Percentiles rank a stretch among this genome's conserved stretches.
Evolutionary conservation across 2,888 invertebrate species (phyloP).

Genomic region (Mimachlamys varia): DNA sequence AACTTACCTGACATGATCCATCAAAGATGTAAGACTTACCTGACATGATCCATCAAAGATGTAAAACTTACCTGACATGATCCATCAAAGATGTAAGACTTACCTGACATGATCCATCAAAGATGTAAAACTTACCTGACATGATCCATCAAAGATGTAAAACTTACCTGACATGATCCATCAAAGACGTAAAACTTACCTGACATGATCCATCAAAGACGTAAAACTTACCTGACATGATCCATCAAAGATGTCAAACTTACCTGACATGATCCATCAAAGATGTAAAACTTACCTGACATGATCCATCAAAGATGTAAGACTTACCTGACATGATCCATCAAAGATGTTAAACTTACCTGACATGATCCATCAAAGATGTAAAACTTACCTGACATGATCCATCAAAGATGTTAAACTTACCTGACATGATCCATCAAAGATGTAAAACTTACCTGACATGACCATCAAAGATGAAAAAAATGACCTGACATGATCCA

Average conservation of each 20-base stretch:
- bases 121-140: slow-evolving; percentile 63
- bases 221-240: no score
- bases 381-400: slow-evolving; percentile 68
- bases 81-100: slow-evolving; percentile 74
- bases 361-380: no score
- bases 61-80: slow-evolving; percentile 68
- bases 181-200: slow-evolving; percentile 57
- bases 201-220: slow-evolving; percentile 75
- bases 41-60: no score
- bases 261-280: slow-evolving; percentile 74
- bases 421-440: no score
- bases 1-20: slow-evolving; percentile 72
- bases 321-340: slow-evolving; percentile 72
- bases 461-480: slow-evolving; percentile 75
- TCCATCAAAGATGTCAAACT: slow-evolving; percentile 1
- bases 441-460: slow-evolving; percentile 63
- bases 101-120: no score
- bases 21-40: slow-evolving; percentile 75
- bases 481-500: no score
- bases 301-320: no score
- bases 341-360: slow-evolving; percentile 75
- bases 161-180: no score
- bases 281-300: no score
- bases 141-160: slow-evolving; percentile 74
- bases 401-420: slow-evolving; percentile 74